Percentiles rank a stretch among this genome's conserved stretches.
Conservation (phyloP, 2,113 vertebrate species). For the Aleadryas rufinucha region DNA sequence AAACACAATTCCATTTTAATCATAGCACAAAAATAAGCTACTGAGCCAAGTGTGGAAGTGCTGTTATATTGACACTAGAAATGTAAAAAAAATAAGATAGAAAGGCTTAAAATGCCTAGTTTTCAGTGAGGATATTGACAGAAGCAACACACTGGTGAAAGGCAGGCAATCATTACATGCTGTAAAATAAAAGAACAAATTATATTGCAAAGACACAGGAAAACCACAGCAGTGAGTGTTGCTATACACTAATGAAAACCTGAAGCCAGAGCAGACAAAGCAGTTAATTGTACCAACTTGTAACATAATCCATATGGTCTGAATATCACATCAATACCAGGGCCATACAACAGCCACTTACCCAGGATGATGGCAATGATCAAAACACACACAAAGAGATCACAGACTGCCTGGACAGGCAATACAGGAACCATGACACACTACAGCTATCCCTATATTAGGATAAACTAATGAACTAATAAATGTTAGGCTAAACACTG, state of each 20-base stretch:
- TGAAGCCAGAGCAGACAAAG: not conserved
- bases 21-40: not conserved
- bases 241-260: not conserved
- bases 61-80: not conserved
- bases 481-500: not conserved
- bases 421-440: not conserved
- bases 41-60: not conserved
- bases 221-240: not conserved
- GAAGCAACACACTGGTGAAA: not conserved
- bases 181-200: conserved; percentile 14
- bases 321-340: not conserved
- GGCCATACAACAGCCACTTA: not conserved
- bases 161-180: not conserved
- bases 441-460: not conserved
- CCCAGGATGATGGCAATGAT: not conserved
- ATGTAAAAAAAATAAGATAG: not conserved
- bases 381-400: not conserved
- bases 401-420: not conserved
- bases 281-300: not conserved
- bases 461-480: not conserved
- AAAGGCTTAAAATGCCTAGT: not conserved
- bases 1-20: conserved; percentile 1
- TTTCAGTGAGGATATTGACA: not conserved
- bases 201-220: not conserved
- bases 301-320: not conserved